phyloP scores from a whole-genome alignment of 1,140 invertebrate species.

The silkworm (Bombyx mori) region ASM3026992v2 NC_085119.1:10420001-10420500 shows the following conservation, averaged over 20 bases:
- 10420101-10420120: constrained; percentile 77
- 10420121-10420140: constrained; percentile 76
- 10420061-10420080: constrained; percentile 70
- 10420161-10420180: constrained; percentile 76
- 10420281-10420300: constrained; percentile 88
- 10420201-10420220: constrained; percentile 74
- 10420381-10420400: constrained; percentile 61
- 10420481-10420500: constrained; percentile 86
- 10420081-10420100: constrained; percentile 75
- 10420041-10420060: constrained; percentile 77
- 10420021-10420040: constrained; percentile 78
- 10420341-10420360: constrained; percentile 70
- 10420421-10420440: constrained; percentile 72
- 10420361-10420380: constrained; percentile 68
- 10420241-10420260: constrained; percentile 67
- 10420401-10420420: constrained; percentile 65
- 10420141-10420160: constrained; percentile 80
- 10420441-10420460: constrained; percentile 76
- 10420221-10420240: constrained; percentile 71
- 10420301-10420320: constrained; percentile 88
- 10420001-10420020: constrained; percentile 81
- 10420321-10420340: constrained; percentile 76
- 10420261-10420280: constrained; percentile 76
- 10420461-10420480: constrained; percentile 89
- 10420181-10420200: constrained; percentile 76